Conservation (phyloP, 1,140 invertebrate species). For the Euura saliciscinereae region DNA sequence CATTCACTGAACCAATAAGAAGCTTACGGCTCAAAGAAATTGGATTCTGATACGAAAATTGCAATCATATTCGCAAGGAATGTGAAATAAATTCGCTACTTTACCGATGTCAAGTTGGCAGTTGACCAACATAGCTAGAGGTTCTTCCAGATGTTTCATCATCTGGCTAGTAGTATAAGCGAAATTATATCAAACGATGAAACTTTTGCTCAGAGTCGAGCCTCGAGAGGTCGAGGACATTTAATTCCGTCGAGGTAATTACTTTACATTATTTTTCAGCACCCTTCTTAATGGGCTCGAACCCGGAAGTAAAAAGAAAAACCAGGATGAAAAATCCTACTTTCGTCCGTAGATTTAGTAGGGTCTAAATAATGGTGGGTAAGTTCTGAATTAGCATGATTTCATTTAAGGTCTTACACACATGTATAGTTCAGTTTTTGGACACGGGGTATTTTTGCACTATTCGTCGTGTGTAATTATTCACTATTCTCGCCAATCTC, state of each 20-base stretch:
- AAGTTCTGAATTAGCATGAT: background rate
- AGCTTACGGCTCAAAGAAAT: conserved; percentile 2
- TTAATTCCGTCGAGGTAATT: background rate
- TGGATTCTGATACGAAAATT: conserved; percentile 2
- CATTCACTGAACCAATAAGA: conserved; percentile 6
- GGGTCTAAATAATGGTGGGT: background rate
- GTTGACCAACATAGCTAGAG: background rate
- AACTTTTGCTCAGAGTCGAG: too few relatives aligned
- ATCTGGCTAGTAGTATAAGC: too few relatives aligned
- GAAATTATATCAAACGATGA: too few relatives aligned
- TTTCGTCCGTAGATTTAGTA: background rate
- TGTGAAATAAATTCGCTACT: background rate
- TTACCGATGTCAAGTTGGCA: background rate
- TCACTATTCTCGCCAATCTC: background rate
- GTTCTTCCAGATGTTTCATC: too few relatives aligned
- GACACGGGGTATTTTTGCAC: background rate
- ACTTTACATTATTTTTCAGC: background rate
- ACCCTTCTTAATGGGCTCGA: background rate
- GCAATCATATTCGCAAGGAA: background rate
- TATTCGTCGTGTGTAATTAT: background rate
- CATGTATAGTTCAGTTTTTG: background rate
- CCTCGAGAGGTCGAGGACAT: background rate
- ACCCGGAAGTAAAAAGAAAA: background rate
- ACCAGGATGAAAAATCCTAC: background rate
- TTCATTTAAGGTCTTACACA: background rate